phyloP scores from a whole-genome alignment of 2,797 vertebrate species.

The Acipenser ruthenus region DNA sequence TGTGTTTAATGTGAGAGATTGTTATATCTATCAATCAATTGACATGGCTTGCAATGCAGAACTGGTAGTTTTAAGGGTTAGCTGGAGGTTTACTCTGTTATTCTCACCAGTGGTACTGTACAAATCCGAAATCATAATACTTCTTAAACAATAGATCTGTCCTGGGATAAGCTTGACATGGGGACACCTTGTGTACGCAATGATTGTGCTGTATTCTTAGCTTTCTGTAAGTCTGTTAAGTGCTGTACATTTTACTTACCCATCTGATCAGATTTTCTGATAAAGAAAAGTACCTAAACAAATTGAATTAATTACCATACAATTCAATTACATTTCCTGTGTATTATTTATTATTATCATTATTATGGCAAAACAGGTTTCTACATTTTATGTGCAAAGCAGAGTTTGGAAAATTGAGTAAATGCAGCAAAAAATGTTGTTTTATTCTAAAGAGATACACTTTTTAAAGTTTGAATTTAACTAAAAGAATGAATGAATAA shows the following conservation, averaged over 20 bases:
- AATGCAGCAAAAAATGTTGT: too few relatives aligned
- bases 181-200: background rate
- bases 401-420: too few relatives aligned
- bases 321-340: too few relatives aligned
- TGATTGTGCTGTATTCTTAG: background rate
- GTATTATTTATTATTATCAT: too few relatives aligned
- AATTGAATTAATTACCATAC: background rate
- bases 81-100: background rate
- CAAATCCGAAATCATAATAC: background rate
- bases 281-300: background rate
- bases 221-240: background rate
- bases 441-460: too few relatives aligned
- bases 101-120: background rate
- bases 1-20: too few relatives aligned
- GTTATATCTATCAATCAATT: too few relatives aligned
- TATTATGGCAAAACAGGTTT: too few relatives aligned
- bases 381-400: too few relatives aligned
- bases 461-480: too few relatives aligned
- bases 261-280: background rate
- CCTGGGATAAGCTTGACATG: background rate
- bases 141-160: background rate
- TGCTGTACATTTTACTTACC: background rate
- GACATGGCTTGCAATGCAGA: background rate
- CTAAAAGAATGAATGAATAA: too few relatives aligned
- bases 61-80: background rate